These are phyloP conservation scores for Parasteatoda tepidariorum DNA, from an alignment of 1,140 invertebrate species.

Conservation along the genomic window DNA sequence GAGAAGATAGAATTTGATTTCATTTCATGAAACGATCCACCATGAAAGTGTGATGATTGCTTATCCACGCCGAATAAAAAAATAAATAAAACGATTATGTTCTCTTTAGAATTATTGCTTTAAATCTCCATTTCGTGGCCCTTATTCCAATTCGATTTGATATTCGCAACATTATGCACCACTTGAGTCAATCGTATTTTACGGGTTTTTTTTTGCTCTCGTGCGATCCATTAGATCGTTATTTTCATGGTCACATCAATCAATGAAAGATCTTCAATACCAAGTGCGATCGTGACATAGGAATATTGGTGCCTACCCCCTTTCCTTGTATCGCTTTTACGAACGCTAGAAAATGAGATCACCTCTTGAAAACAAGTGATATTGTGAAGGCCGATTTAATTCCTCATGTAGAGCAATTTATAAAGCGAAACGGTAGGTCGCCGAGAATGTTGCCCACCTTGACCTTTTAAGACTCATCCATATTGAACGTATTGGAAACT, in stretches of 20 bases:
- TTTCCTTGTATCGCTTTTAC: too few species aligned
- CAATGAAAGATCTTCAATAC: neutral
- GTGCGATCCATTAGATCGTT: neutral
- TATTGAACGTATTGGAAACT: conserved; percentile 15
- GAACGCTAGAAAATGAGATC: conserved; percentile 24
- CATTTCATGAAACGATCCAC: neutral
- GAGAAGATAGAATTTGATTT: too few species aligned
- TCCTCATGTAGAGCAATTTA: conserved; percentile 27
- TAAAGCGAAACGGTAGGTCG: neutral
- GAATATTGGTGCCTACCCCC: conserved; percentile 7
- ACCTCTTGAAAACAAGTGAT: conserved; percentile 7
- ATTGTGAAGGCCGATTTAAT: conserved; percentile 20
- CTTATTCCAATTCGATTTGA: conserved; percentile 5
- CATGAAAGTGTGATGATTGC: neutral
- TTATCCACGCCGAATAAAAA: too few species aligned
- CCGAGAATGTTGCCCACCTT: conserved; percentile 14
- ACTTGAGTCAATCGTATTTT: conserved; percentile 1
- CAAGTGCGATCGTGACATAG: conserved; percentile 23
- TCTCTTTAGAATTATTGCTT: neutral
- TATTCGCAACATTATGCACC: conserved; percentile 18
- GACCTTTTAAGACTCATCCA: conserved; percentile 28
- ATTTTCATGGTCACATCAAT: conserved; percentile 34
- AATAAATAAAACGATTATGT: neutral
- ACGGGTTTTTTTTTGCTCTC: conserved; percentile 12
- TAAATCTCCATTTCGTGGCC: conserved; percentile 3